A percentile compares a stretch with the other conserved stretches of the same genome.
These are phyloP conservation scores for Microtus montanus DNA, from an alignment of 2,113 vertebrate species.

Conservation along the genomic window DNA sequence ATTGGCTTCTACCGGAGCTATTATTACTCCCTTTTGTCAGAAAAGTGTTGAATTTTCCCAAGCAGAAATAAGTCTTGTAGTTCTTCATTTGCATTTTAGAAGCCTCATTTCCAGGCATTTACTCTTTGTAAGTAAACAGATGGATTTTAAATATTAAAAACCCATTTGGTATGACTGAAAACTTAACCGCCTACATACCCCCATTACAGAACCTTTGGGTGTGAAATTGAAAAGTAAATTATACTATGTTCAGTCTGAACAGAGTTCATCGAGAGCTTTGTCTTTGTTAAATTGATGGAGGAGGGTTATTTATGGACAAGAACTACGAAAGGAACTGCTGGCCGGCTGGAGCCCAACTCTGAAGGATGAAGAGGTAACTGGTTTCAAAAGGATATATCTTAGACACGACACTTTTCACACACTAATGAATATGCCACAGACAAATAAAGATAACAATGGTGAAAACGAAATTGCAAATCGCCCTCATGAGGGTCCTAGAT, in stretches of 20 bases:
- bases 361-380: neutral
- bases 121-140: slow-evolving; percentile 75
- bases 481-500: neutral
- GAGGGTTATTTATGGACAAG: slow-evolving; percentile 69
- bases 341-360: neutral
- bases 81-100: slow-evolving; percentile 79
- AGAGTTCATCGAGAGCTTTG: slow-evolving; percentile 73
- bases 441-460: neutral
- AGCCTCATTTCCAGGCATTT: slow-evolving; percentile 66
- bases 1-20: slow-evolving; percentile 72
- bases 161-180: slow-evolving; percentile 70
- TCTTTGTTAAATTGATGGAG: slow-evolving; percentile 61
- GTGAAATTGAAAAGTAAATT: slow-evolving; percentile 82
- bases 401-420: neutral
- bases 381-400: neutral
- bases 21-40: slow-evolving; percentile 73
- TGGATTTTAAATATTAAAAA: slow-evolving; percentile 79
- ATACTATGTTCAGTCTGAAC: slow-evolving; percentile 74
- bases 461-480: neutral
- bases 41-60: slow-evolving; percentile 65
- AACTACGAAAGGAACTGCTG: slow-evolving; percentile 19
- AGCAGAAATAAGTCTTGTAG: slow-evolving; percentile 72
- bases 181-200: slow-evolving; percentile 65
- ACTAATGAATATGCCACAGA: neutral
- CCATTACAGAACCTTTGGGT: slow-evolving; percentile 79